These are phyloP conservation scores for Tympanoctomys barrerae DNA, from an alignment of 2,797 vertebrate species.

Conservation along the genomic window DNA sequence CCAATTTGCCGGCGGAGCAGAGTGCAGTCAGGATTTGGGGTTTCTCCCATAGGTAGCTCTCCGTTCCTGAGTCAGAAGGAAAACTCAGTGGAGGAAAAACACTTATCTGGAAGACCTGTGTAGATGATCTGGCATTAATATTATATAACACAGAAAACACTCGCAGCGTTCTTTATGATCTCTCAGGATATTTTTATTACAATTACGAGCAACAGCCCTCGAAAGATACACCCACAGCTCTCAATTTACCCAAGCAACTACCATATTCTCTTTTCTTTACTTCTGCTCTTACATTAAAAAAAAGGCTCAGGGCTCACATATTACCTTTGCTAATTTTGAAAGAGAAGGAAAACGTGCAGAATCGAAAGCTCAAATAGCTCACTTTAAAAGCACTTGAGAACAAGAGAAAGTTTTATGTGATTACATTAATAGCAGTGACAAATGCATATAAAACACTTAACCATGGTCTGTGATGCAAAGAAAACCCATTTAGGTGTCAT, in stretches of 20 bases:
- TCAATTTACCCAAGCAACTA: conserved; percentile 69
- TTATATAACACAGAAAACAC: conserved; percentile 67
- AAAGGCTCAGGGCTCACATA: conserved; percentile 44
- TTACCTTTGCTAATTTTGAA: conserved; percentile 80
- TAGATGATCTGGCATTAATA: conserved; percentile 69
- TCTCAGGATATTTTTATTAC: conserved; percentile 82
- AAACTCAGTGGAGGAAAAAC: not conserved
- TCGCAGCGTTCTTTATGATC: conserved; percentile 66
- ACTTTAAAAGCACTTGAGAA: conserved; percentile 76
- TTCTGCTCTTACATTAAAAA: conserved; percentile 71
- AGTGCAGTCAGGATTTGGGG: not conserved
- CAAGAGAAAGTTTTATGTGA: conserved; percentile 80
- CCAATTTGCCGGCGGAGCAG: not conserved
- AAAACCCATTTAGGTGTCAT: conserved; percentile 82
- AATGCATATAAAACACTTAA: conserved; percentile 81
- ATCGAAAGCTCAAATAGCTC: conserved; percentile 75
- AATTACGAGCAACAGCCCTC: conserved; percentile 66
- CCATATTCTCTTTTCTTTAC: conserved; percentile 68
- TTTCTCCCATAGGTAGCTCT: not conserved
- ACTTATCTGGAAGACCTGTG: not conserved
- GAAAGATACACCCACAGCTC: conserved; percentile 50
- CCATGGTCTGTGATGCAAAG: conserved; percentile 65
- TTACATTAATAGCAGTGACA: conserved; percentile 83
- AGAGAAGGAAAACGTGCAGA: conserved; percentile 81
- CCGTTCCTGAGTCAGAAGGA: conserved; percentile 33